Base-by-base conservation (phyloP, 2,113 vertebrate genomes). In the Chrysochloris asiatica region DNA sequence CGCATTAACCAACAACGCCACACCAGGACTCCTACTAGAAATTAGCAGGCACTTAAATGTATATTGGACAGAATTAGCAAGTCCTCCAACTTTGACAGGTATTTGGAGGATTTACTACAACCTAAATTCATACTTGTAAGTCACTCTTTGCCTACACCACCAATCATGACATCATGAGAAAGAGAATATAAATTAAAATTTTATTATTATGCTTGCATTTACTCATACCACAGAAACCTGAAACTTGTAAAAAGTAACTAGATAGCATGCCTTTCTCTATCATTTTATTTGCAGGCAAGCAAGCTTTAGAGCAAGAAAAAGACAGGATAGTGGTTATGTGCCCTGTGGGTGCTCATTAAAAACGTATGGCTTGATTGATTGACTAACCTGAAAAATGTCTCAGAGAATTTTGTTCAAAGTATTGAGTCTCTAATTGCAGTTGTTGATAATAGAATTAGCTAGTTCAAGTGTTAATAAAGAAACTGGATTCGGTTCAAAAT, bases 331-430 rank as follows among this genome's bases (percentile, higher is more conserved):
- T 83, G n/a, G n/a, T n/a, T n/a, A n/a, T n/a, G n/a, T n/a, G 63
- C 43, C 59, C 67, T 93, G 21, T 75, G 82, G 73, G 33, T 78
- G 14, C 61, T 95, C 81, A 91, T 95, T 93, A 33, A 87, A 91
- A 93, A 89, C 21, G 41, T 89, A 67, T 45, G 59, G 30, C 45
- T 86, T 84, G 73, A 47, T 91, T 89, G 81, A 93, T 47, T 89
- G 69, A 78, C 50, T 91, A 71, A 86, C 73, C 21, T 93, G 45
- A 92, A 94, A 90, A 67, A 65, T 80, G 33, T 80, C 85, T 94
- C 24, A 79, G 24, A 59, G 47, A 84, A 73, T 72, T 65, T 83
- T 83, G 76, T 61, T 89, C 52, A 87, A 61, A 85, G 69, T 86
- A 72, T 50, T 78, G n/a, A n/a, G 75, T 36, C 89, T 89, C 77